These are phyloP conservation scores for Monodelphis domestica DNA, from an alignment of 2,797 vertebrate species.

Conservation along the genomic window DNA sequence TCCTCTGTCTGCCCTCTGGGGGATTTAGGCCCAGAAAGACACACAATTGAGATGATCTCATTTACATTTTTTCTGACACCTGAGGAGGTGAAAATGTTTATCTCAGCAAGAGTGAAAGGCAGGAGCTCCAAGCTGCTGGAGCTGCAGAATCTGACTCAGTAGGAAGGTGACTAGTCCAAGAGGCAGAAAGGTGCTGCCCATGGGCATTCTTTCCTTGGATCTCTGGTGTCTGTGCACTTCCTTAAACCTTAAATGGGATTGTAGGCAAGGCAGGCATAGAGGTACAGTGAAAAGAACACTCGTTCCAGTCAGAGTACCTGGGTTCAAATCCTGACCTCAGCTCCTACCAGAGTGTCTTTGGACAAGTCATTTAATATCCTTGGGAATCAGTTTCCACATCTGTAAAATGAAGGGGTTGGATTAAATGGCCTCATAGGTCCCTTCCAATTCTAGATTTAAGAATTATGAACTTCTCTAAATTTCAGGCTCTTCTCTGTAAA, in stretches of 20 bases:
- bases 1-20: background rate
- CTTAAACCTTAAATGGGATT: background rate
- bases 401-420: background rate
- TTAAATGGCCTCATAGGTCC: background rate
- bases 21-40: background rate
- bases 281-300: background rate
- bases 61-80: background rate
- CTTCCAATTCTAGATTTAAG: background rate
- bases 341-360: background rate
- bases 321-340: background rate
- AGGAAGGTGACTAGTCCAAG: background rate
- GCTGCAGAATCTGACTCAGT: background rate
- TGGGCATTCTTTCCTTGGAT: background rate
- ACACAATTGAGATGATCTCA: background rate
- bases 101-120: background rate
- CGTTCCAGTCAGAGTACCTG: background rate
- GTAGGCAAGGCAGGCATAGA: background rate
- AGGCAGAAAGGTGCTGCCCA: background rate
- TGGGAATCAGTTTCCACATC: background rate
- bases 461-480: background rate
- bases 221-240: background rate
- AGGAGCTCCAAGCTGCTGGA: background rate
- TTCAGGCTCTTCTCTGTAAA: background rate
- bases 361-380: background rate
- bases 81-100: constrained; percentile 8